Base-by-base conservation (phyloP, 2,888 invertebrate genomes). In the Saturnia japonica region DNA sequence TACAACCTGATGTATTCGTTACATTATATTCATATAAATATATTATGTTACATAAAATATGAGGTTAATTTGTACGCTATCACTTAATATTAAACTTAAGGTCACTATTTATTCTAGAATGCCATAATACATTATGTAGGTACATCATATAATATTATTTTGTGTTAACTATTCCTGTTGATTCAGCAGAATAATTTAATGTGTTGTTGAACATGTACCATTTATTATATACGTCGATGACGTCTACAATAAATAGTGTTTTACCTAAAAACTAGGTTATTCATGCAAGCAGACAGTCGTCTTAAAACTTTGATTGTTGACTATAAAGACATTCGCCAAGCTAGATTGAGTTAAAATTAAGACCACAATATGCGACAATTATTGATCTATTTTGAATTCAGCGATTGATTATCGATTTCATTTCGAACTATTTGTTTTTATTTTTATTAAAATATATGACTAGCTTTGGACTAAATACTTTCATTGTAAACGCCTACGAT, bases 71-170 rank as follows among this genome's bases (percentile, higher is more conserved):
- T 51, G 19, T n/a, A n/a, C n/a, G 51, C n/a, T 51, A 51, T n/a
- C n/a, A 51, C 51, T 51, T 51, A 51, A 2, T 51, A n/a, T n/a
- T n/a, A 22, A 25, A 25, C 57, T 22, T 57, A 25, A 57, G 43
- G 64, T 76, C 74, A 76, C 75, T 76, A 74, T 77, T 76, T 74
- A 73, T 72, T 73, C 75, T 72, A 68, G 75, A 74, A 71, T 77
- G 80, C 80, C 80, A 80, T 80, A 80, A 74, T 60, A 60, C 14
- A 19, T 19, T 51, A 19, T 60, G 8, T 22, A 54, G n/a, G n/a
- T n/a, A n/a, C n/a, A n/a, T n/a, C 22, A 54, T 22, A 11, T 1
- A 73, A 62, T 72, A 68, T 68, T 71, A 67, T 68, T 68, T 60
- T 71, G 72, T 8, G 47, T 69, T 28, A 68, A 25, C n/a, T 69